Evolutionary conservation across 2,113 vertebrate genomes (phyloP).

Genomic region (Menura novaehollandiae): DNA sequence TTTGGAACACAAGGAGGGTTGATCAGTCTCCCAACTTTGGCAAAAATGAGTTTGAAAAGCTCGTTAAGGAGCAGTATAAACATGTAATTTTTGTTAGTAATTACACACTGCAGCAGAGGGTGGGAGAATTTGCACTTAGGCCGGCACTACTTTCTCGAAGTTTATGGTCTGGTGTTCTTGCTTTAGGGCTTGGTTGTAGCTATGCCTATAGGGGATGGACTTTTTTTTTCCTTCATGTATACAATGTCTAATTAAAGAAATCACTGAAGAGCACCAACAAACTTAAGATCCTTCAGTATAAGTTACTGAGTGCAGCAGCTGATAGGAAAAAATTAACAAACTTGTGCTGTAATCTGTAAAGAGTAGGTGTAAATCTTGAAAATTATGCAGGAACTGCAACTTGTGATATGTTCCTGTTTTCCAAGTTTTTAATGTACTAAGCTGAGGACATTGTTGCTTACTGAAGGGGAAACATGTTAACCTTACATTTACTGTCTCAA

Average conservation of each 20-base stretch:
- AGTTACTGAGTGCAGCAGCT: neutral
- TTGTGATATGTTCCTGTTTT: neutral
- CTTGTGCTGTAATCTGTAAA: neutral
- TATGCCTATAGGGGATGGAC: fast-evolving
- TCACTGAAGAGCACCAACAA: neutral
- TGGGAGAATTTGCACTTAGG: neutral
- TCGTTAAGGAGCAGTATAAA: neutral
- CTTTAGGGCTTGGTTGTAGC: neutral
- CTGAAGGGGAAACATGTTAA: neutral
- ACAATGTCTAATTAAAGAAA: neutral
- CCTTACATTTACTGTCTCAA: neutral
- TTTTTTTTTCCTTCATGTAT: neutral
- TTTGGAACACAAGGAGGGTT: neutral
- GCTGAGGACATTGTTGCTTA: neutral
- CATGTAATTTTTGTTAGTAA: neutral
- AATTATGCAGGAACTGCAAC: neutral
- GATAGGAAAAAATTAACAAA: neutral
- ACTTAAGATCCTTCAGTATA: neutral
- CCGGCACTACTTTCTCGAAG: fast-evolving
- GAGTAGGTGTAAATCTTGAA: neutral
- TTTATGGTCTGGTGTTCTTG: neutral
- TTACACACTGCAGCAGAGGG: neutral
- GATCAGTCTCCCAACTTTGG: neutral
- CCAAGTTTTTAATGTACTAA: neutral
- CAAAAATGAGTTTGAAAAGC: neutral